A percentile compares a stretch with the other conserved stretches of the same genome.
Evolutionary conservation across 2,888 invertebrate species (phyloP).

Genomic region (Beris chalybata): DNA sequence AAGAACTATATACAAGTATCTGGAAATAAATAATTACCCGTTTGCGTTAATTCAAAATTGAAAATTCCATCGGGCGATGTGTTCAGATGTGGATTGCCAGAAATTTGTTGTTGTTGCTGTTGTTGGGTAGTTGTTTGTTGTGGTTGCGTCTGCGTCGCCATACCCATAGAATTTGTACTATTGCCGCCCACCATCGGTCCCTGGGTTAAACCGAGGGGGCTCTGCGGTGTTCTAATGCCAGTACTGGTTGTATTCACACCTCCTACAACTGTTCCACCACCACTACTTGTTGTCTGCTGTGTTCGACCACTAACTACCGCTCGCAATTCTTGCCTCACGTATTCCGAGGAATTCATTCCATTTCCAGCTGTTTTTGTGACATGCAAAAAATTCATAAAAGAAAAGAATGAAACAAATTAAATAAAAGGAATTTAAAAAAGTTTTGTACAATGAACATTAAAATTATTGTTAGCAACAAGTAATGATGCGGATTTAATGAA

Average conservation of each 20-base stretch:
- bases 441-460: conserved; percentile 15
- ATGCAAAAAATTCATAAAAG: conserved; percentile 20
- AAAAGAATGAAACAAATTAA: conserved; percentile 6
- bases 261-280: conserved; percentile 45
- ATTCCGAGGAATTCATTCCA: conserved; percentile 75
- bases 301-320: conserved; percentile 86
- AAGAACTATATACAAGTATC: too few relatives aligned
- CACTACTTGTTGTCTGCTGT: conserved; percentile 51
- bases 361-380: conserved; percentile 50
- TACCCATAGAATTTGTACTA: conserved; percentile 50
- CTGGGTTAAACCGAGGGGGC: conserved; percentile 51
- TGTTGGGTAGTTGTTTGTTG: conserved; percentile 40
- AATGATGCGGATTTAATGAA: conserved; percentile 27
- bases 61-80: conserved; percentile 54
- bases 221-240: conserved; percentile 52
- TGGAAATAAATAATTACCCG: conserved; percentile 48
- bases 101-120: conserved; percentile 33
- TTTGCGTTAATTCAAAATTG: conserved; percentile 50
- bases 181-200: conserved; percentile 50
- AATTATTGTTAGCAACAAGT: conserved; percentile 25
- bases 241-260: conserved; percentile 39
- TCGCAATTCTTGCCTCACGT: conserved; percentile 87
- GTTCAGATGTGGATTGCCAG: conserved; percentile 49
- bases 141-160: conserved; percentile 39
- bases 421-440: background rate